phyloP scores from a whole-genome alignment of 1,140 invertebrate species.

The Bathynomus jamesi region DNA sequence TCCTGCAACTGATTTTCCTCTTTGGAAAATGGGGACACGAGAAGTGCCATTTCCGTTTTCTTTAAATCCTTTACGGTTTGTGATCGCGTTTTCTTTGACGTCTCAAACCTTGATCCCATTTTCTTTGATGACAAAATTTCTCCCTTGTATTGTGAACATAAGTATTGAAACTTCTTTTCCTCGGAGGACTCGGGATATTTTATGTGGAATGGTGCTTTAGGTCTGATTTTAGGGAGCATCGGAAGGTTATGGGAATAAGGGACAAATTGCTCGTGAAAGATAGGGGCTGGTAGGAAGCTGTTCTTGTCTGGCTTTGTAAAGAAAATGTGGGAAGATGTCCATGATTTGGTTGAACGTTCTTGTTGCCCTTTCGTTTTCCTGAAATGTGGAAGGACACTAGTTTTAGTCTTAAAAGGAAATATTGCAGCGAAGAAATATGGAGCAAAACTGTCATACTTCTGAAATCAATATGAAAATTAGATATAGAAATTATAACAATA shows the following conservation, averaged over 20 bases:
- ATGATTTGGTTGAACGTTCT: not conserved
- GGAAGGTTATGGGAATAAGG: not conserved
- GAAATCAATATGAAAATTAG: too few relatives aligned
- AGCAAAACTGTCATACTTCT: too few relatives aligned
- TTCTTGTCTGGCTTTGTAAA: not conserved
- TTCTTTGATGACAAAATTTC: too few relatives aligned
- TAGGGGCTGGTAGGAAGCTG: not conserved
- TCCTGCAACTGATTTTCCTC: not conserved
- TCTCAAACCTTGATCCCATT: not conserved
- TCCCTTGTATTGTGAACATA: too few relatives aligned
- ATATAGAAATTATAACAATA: too few relatives aligned
- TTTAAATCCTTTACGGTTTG: not conserved
- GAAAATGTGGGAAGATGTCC: not conserved
- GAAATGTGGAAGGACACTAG: too few relatives aligned
- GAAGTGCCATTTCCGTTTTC: not conserved
- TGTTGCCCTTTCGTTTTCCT: not conserved
- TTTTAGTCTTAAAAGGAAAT: too few relatives aligned
- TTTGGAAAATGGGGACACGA: not conserved
- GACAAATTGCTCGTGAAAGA: not conserved
- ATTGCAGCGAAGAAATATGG: too few relatives aligned
- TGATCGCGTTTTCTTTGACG: not conserved
- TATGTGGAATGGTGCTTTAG: not conserved
- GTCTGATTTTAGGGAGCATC: not conserved
- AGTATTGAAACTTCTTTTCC: not conserved
- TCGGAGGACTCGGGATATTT: not conserved